A percentile compares a stretch with the other conserved stretches of the same genome.
phyloP scores from a whole-genome alignment of 1,140 invertebrate species.

The Orchestia grillus region DNA sequence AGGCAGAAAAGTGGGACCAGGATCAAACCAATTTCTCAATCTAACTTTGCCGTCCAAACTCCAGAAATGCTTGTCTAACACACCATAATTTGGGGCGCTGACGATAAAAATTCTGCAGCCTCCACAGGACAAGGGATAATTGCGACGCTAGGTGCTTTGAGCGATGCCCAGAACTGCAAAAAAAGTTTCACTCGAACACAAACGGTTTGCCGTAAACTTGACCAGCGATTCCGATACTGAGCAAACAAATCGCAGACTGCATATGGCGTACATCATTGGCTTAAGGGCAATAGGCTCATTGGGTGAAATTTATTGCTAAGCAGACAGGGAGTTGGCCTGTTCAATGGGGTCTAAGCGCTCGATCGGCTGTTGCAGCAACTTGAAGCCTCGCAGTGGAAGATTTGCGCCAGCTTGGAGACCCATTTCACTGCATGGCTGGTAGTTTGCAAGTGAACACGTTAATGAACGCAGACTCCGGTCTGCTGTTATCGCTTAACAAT shows the following conservation, averaged over 20 bases:
- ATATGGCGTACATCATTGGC: neutral
- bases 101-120: neutral
- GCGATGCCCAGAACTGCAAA: neutral
- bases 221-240: neutral
- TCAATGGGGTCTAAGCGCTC: neutral
- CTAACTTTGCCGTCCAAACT: neutral
- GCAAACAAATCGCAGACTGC: neutral
- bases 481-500: neutral
- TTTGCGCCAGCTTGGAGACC: neutral
- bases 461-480: neutral
- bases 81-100: neutral
- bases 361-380: neutral
- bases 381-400: neutral
- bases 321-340: neutral
- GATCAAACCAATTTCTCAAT: constrained; percentile 9
- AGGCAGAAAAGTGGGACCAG: neutral
- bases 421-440: neutral
- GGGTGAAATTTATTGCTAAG: neutral
- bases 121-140: neutral
- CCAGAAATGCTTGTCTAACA: constrained; percentile 7
- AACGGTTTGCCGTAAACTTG: neutral
- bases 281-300: neutral
- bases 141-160: neutral
- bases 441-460: neutral
- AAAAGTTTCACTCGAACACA: neutral